Evolutionary conservation across 2,797 vertebrate genomes (phyloP).

Genomic region (Melanotaenia nigrans): DNA sequence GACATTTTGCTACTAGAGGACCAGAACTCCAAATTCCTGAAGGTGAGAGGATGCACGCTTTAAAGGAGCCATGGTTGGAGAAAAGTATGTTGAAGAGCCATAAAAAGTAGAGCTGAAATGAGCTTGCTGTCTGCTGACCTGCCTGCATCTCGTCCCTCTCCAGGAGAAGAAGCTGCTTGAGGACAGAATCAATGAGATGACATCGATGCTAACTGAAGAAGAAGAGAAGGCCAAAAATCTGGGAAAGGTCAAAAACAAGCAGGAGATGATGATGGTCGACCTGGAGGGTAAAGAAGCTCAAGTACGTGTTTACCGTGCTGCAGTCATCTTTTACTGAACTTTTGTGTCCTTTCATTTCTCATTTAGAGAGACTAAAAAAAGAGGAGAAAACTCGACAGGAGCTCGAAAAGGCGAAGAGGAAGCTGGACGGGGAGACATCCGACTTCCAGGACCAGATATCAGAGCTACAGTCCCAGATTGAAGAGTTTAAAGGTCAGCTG

Average conservation of each 20-base stretch:
- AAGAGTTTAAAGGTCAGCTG: constrained; percentile 92
- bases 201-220: constrained; percentile 91
- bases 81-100: neutral
- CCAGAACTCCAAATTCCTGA: constrained; percentile 95
- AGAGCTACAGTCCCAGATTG: constrained; percentile 93
- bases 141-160: neutral
- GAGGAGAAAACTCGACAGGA: constrained; percentile 98
- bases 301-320: neutral
- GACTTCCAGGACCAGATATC: constrained; percentile 97
- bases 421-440: constrained; percentile 94
- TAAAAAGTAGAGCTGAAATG: neutral
- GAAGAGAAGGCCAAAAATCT: constrained; percentile 98
- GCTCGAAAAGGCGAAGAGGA: constrained; percentile 96
- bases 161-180: constrained; percentile 97
- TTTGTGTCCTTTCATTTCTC: neutral
- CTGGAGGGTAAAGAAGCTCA: constrained; percentile 88
- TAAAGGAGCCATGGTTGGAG: neutral
- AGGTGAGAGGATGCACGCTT: constrained; percentile 79
- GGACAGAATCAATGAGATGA: constrained; percentile 92
- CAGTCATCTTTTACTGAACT: neutral
- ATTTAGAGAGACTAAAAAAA: constrained; percentile 94
- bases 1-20: constrained; percentile 95
- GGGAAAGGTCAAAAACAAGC: constrained; percentile 96
- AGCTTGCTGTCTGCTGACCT: neutral
- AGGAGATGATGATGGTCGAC: constrained; percentile 98